A percentile compares a stretch with the other conserved stretches of the same genome.
phyloP scores from a whole-genome alignment of 2,113 vertebrate species.

The Odobenus rosmarus region DNA sequence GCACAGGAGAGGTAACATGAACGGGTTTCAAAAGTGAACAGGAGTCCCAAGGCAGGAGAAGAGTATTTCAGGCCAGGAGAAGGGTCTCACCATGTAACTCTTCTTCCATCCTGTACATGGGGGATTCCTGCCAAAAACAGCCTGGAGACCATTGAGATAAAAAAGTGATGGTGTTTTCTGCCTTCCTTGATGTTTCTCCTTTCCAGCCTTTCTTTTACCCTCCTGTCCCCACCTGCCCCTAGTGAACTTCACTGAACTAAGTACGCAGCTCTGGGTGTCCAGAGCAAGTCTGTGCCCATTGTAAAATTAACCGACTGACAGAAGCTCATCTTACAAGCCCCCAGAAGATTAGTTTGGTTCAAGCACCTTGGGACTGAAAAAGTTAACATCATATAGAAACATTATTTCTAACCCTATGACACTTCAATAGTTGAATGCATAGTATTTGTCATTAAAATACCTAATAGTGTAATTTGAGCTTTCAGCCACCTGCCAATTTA shows the following conservation, averaged over 20 bases:
- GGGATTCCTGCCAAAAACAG: not conserved
- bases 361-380: not conserved
- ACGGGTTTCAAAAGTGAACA: not conserved
- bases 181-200: not conserved
- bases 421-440: not conserved
- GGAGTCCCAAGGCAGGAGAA: not conserved
- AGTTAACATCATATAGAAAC: not conserved
- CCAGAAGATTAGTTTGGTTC: not conserved
- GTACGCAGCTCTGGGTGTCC: not conserved
- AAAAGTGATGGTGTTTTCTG: not conserved
- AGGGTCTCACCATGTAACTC: not conserved
- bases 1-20: not conserved
- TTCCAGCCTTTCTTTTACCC: not conserved
- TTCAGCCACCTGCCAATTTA: not conserved
- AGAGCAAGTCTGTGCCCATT: not conserved
- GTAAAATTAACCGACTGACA: not conserved
- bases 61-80: not conserved
- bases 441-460: constrained; percentile 16
- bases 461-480: not conserved
- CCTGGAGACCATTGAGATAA: not conserved
- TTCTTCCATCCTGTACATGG: not conserved
- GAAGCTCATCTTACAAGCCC: not conserved
- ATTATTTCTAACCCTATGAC: not conserved
- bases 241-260: not conserved
- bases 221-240: not conserved